Base-by-base conservation (phyloP, 1,140 invertebrate genomes). In the Eumaeus atala region DNA sequence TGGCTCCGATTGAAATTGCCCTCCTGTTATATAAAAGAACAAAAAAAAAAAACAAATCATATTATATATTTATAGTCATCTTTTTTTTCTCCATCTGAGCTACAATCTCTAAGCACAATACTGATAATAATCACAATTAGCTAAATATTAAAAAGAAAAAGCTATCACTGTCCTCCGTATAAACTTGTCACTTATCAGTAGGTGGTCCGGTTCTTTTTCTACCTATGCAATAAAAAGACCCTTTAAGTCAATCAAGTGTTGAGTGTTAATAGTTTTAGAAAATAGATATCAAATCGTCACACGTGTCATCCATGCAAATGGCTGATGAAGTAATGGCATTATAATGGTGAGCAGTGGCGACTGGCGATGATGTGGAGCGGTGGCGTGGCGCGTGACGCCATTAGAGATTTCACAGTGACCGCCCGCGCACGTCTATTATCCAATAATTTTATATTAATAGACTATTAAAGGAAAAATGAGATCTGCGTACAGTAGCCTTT, bases 261-360 rank as follows among this genome's bases (percentile, higher is more conserved):
- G 40, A 44, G 16, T 44, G 16, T 44, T 44, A 44, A 44, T 44
- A 16, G 40, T 14, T 44, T 16, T 44, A 44, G 40, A 44, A 44
- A 44, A 44, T 44, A 44, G 40, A 44, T 44, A 44, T 44, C 21
- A 44, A 16, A 9, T 12, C 8, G 40, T 44, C 40, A 44, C 40
- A 44, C 40, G 12, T 16, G 40, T 44, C 40, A 44, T 16, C 40
- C 40, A 44, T 44, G 40, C 40, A 44, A 44, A 44, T 44, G 40
- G 17, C 17, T 44, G 40, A 16, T 14, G 16, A 9, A 14, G 12
- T 44, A 44, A 44, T 17, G 40, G 40, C 16, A 9, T 44, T 44
- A 44, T 44, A 44, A 44, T 44, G 40, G 40, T 14, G 9, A 17
- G 40, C 21, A 28, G 21, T 44, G 40, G 40, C 40, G 40, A 17